Evolutionary conservation across 2,888 invertebrate genomes (phyloP).

Genomic region (Acleris cristana): DNA sequence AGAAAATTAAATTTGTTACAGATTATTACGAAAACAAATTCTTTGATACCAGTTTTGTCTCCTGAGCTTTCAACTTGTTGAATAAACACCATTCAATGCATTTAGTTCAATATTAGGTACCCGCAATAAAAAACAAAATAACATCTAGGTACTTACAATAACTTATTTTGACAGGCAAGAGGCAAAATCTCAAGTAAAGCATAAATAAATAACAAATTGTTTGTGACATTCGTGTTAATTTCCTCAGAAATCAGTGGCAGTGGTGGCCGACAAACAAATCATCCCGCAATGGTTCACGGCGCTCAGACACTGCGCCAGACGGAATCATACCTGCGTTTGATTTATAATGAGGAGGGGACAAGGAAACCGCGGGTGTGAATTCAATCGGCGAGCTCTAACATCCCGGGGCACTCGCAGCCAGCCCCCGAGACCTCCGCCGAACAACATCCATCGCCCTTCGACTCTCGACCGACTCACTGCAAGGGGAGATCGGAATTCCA

Average conservation of each 20-base stretch:
- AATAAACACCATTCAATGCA: background rate
- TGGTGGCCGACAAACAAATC: conserved; percentile 37
- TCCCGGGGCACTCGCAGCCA: conserved; percentile 61
- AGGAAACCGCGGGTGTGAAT: conserved; percentile 72
- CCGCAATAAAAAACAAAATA: no score
- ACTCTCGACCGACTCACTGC: conserved; percentile 32
- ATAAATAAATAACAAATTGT: conserved; percentile 15
- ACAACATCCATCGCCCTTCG: conserved; percentile 42
- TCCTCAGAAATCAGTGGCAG: conserved; percentile 31
- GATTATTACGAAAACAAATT: conserved; percentile 57
- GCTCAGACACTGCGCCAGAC: conserved; percentile 73
- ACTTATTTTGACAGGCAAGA: no score
- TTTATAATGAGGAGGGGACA: conserved; percentile 80
- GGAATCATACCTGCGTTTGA: conserved; percentile 79
- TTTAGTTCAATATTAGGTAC: no score
- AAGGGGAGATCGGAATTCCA: conserved; percentile 47
- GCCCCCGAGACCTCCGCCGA: conserved; percentile 51
- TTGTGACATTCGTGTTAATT: conserved; percentile 17
- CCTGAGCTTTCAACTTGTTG: conserved; percentile 18
- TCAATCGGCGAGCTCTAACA: conserved; percentile 67
- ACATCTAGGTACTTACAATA: no score
- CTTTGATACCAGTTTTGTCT: conserved; percentile 47
- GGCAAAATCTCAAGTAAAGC: background rate
- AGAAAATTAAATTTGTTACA: conserved; percentile 65
- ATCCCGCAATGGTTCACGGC: conserved; percentile 45